Percentiles rank a stretch among this genome's conserved stretches.
phyloP scores from a whole-genome alignment of 2,797 vertebrate species.

The Mycteria americana region DNA sequence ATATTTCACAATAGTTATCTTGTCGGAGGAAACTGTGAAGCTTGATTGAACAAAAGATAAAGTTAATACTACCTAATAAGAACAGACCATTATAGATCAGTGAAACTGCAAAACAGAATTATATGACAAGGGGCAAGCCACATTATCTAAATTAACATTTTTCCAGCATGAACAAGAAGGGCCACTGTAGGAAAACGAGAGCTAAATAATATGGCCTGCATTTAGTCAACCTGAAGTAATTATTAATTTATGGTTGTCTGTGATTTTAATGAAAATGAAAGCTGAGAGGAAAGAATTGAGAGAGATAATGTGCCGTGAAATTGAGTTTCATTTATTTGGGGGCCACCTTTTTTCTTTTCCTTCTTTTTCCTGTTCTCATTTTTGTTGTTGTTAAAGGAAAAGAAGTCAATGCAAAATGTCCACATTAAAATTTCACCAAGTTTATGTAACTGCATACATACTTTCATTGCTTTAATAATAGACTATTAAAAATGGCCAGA shows the following conservation, averaged over 20 bases:
- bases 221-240: slow-evolving; percentile 99
- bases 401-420: slow-evolving; percentile 76
- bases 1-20: slow-evolving; percentile 69
- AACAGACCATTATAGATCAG: slow-evolving; percentile 98
- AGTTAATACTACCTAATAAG: slow-evolving; percentile 97
- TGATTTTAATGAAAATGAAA: slow-evolving; percentile 99
- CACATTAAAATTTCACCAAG: slow-evolving; percentile 64
- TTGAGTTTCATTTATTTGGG: slow-evolving; percentile 99
- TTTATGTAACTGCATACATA: slow-evolving; percentile 58
- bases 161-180: slow-evolving; percentile 95
- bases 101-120: slow-evolving; percentile 93
- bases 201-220: slow-evolving; percentile 87
- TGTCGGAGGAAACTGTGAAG: slow-evolving; percentile 79
- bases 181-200: slow-evolving; percentile 86
- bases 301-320: slow-evolving; percentile 99
- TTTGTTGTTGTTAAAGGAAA: slow-evolving; percentile 85
- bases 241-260: slow-evolving; percentile 99
- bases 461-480: slow-evolving; percentile 34
- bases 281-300: slow-evolving; percentile 97
- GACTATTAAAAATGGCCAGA: slow-evolving; percentile 34
- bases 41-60: slow-evolving; percentile 93
- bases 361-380: slow-evolving; percentile 64
- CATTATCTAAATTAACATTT: slow-evolving; percentile 99
- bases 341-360: slow-evolving; percentile 83
- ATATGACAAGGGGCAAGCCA: slow-evolving; percentile 93